phyloP scores from a whole-genome alignment of 2,888 invertebrate species.

The Entomobrya proxima region DNA sequence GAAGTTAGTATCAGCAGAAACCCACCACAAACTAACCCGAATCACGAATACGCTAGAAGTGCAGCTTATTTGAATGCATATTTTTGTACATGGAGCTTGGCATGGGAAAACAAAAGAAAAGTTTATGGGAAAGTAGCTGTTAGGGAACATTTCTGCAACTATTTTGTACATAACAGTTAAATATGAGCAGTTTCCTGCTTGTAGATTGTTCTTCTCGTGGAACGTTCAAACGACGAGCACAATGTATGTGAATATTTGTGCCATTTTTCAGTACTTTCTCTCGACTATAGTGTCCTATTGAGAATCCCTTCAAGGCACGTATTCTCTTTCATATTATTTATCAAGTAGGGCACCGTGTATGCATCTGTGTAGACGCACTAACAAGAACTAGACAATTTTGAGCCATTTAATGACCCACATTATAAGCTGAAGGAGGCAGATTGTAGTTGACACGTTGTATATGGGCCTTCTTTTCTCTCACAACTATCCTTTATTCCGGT shows the following conservation, averaged over 20 bases:
- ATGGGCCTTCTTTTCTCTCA: not conserved
- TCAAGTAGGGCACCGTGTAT: too few relatives aligned
- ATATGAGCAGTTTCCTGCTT: slow-evolving; percentile 21
- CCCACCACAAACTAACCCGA: slow-evolving; percentile 41
- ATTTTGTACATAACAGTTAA: not conserved
- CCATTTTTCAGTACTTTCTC: too few relatives aligned
- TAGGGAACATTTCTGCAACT: slow-evolving; percentile 4
- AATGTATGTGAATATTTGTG: too few relatives aligned
- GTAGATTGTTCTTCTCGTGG: slow-evolving; percentile 17
- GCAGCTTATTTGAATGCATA: slow-evolving; percentile 46
- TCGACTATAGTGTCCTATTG: too few relatives aligned
- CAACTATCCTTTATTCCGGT: not conserved
- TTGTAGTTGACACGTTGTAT: slow-evolving; percentile 64
- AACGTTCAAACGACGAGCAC: too few relatives aligned
- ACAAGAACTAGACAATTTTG: too few relatives aligned
- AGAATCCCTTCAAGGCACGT: too few relatives aligned
- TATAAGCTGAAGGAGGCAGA: slow-evolving; percentile 38
- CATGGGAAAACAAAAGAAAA: slow-evolving; percentile 32
- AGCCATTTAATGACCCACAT: slow-evolving; percentile 41
- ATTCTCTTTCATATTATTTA: too few relatives aligned
- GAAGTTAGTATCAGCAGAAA: slow-evolving; percentile 25
- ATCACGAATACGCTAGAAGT: slow-evolving; percentile 13
- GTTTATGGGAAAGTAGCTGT: slow-evolving; percentile 40
- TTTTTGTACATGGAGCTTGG: slow-evolving; percentile 20
- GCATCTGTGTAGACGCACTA: too few relatives aligned